Evolutionary conservation across 2,113 vertebrate species (phyloP).

Genomic region (Fregata magnificens): DNA sequence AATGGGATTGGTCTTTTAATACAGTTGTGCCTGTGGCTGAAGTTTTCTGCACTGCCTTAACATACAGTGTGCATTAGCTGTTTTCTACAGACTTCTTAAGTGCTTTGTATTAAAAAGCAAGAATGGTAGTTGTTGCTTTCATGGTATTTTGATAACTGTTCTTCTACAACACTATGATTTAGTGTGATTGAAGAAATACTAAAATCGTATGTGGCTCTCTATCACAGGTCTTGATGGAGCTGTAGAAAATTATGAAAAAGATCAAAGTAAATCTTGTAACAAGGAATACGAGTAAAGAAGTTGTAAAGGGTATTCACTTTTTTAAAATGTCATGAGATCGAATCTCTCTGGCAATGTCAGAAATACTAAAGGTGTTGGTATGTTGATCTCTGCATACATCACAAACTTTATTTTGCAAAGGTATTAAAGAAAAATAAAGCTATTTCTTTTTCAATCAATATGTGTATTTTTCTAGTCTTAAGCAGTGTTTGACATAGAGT

Average conservation of each 20-base stretch:
- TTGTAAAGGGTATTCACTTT: neutral
- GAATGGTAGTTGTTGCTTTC: neutral
- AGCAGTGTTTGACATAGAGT: neutral
- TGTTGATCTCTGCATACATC: neutral
- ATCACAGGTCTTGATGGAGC: neutral
- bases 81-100: neutral
- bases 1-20: neutral
- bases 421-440: neutral
- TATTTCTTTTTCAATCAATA: neutral
- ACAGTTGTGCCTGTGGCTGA: neutral
- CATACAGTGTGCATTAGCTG: rapidly evolving
- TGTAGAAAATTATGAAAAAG: neutral
- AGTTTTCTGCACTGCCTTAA: neutral
- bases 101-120: neutral
- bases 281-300: neutral
- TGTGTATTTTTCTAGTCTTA: neutral
- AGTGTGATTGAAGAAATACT: neutral
- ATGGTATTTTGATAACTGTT: neutral
- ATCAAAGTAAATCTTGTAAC: neutral
- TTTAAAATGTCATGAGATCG: neutral
- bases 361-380: neutral
- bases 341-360: neutral
- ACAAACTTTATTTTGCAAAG: neutral
- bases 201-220: neutral
- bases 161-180: neutral